A percentile compares a stretch with the other conserved stretches of the same genome.
Conservation (phyloP, 2,113 vertebrate genomes). For the Vulpes lagopus region DNA sequence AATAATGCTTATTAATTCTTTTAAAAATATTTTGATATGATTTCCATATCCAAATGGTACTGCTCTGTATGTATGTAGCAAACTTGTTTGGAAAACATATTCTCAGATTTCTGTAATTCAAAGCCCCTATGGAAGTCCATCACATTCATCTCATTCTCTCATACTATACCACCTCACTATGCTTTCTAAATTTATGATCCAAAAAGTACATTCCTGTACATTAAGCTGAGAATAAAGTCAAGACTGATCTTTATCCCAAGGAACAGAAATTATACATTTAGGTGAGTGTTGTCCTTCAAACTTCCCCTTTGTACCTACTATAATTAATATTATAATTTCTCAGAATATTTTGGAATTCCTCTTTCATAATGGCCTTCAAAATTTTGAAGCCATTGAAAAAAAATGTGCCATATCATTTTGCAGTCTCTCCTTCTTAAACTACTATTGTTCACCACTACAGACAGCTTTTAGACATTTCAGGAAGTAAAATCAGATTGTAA, state of each 20-base stretch:
- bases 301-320: not conserved
- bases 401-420: not conserved
- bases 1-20: conserved; percentile 48
- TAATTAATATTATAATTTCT: not conserved
- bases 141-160: not conserved
- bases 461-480: not conserved
- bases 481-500: not conserved
- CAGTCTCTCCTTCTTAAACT: not conserved
- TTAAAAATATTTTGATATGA: conserved; percentile 26
- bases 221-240: not conserved
- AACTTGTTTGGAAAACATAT: not conserved
- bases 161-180: not conserved
- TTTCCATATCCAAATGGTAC: not conserved
- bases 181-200: conserved; percentile 33
- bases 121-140: not conserved
- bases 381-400: not conserved
- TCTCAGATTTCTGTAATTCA: not conserved
- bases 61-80: not conserved
- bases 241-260: not conserved
- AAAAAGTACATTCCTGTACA: not conserved
- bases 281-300: not conserved
- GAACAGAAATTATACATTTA: not conserved
- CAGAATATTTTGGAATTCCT: not conserved
- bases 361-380: not conserved
- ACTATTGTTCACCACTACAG: not conserved